Percentiles rank a stretch among this genome's conserved stretches.
These are phyloP conservation scores for Peromyscus polionotus DNA, from an alignment of 2,113 vertebrate genomes.

Conservation along the genomic window DNA sequence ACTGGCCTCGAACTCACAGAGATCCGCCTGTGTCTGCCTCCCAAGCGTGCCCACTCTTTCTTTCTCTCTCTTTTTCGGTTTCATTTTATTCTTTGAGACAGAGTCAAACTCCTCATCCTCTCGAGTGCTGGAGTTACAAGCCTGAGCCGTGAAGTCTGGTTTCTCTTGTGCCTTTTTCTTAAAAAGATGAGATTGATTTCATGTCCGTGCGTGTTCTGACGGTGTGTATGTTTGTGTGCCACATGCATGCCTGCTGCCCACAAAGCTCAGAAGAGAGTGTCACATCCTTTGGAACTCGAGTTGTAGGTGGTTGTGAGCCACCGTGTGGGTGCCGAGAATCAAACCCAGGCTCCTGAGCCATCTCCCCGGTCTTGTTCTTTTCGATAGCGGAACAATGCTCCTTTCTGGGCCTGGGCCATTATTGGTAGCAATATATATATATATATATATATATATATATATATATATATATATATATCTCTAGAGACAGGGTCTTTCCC, in stretches of 20 bases:
- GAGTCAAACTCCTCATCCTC: neutral
- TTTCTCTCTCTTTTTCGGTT: neutral
- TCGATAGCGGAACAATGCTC: neutral
- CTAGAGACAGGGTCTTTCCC: neutral
- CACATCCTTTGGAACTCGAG: neutral
- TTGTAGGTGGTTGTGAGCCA: neutral
- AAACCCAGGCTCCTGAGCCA: neutral
- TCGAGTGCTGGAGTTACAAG: neutral
- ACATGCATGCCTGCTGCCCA: neutral
- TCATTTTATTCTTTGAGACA: neutral
- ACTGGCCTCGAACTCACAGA: neutral
- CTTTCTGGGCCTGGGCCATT: neutral
- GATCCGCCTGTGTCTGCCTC: neutral
- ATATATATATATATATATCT: no score
- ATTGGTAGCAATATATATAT: neutral
- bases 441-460: no score
- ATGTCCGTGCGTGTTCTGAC: neutral
- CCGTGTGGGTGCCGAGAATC: neutral
- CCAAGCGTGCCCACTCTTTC: neutral
- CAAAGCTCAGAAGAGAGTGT: neutral
- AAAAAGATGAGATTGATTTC: neutral
- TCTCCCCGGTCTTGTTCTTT: neutral
- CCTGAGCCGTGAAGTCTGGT: no score
- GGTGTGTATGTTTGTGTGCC: neutral
- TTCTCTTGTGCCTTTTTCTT: neutral